Evolutionary conservation across 2,888 invertebrate genomes (phyloP).

Genomic region (Mylabris sibirica): DNA sequence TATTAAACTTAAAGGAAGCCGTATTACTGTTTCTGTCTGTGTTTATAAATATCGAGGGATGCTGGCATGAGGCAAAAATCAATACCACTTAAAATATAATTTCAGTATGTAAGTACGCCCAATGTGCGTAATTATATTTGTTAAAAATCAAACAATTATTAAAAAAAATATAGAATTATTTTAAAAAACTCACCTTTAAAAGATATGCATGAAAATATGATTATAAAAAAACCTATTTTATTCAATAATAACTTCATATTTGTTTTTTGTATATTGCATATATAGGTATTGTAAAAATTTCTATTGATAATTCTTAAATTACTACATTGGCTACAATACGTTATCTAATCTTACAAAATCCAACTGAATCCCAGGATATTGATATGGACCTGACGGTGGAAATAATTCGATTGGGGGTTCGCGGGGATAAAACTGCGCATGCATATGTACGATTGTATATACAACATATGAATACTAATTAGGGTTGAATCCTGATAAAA

Average conservation of each 20-base stretch:
- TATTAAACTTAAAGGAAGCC: neutral
- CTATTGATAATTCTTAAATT: neutral
- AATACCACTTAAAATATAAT: neutral
- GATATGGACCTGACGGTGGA: conserved; percentile 7
- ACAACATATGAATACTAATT: neutral
- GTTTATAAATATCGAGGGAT: neutral
- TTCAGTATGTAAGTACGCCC: neutral
- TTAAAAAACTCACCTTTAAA: conserved; percentile 1
- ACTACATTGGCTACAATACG: neutral
- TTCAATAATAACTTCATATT: neutral
- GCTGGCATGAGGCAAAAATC: neutral
- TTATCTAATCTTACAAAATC: neutral
- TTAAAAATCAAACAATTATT: neutral
- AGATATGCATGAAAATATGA: neutral
- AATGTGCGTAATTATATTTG: neutral
- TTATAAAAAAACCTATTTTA: neutral
- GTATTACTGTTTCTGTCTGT: too few relatives aligned
- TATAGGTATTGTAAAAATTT: neutral
- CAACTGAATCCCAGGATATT: neutral
- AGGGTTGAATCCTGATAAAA: neutral
- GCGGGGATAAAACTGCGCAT: conserved; percentile 13
- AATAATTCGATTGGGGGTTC: conserved; percentile 4
- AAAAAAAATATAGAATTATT: neutral
- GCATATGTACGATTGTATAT: neutral
- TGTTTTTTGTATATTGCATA: neutral